Base-by-base conservation (phyloP, 2,797 vertebrate genomes). In the Aulostomus chinensis region DNA sequence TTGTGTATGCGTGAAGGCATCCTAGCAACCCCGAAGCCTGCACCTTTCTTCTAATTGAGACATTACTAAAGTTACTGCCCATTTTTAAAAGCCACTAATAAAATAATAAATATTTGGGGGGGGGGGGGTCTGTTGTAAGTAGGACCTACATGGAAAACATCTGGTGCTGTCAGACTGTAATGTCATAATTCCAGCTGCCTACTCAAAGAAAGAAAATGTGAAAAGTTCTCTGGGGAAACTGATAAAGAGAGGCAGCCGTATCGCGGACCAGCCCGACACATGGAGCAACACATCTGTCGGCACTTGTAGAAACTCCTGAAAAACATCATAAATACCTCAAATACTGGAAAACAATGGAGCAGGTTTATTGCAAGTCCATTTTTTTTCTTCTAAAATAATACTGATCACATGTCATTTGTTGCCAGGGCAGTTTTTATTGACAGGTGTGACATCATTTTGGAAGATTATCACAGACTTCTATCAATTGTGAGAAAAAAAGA, bases 251-350 rank as follows among this genome's bases (percentile, higher is more conserved):
- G 35, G 17, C 29, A 57, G 28, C 28, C 35, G 20, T 25, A 32
- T 47, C 24, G 13, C 17, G 50, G 58, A 68, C 36, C 36, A 61
- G 51, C 34, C 22, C 18, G 36, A 25, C 46, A 58, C 48, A 60
- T 56, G 45, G 42, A 67, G 39, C 29, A 42, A 52, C 38, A 14
- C 47, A 47, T 38, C 58, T 60, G 55, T 49, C 45, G 38, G 57
- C 34, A 34, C 50, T 56, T 36, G 15, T 42, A 43, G 8, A 50
- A 66, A 50, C 42, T n/a, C 10, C 12, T 28, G 14, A 65, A 38
- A 62, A 49, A 56, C 30, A 62, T 62, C 46, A 56, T 61, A 71
- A 71, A 68, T 55, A 62, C 57, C 20, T 46, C 30, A 36, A 53
- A 46, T 31, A 17, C 50, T 60, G 58, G 41, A 52, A 64, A 65